Evolutionary conservation across 2,888 invertebrate genomes (phyloP), one percentile per base, ranked within the genome.

Genomic region (Ligdia adustata): DNA sequence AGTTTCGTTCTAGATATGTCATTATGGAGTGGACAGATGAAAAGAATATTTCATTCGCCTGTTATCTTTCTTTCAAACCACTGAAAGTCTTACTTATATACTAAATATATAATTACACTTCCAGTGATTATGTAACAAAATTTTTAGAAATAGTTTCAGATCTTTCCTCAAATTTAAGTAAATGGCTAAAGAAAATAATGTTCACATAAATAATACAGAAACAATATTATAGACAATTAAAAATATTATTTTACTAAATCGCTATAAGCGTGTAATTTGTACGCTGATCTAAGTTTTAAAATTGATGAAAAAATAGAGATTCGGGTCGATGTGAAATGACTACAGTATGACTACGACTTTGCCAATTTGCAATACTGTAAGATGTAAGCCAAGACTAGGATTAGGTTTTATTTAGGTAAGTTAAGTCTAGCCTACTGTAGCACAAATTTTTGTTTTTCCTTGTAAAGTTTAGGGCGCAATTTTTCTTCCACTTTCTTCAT

Each of bases 261-360:
- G 32, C 39, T 15, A 4, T 6, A 32, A 9, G 18, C 37, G 41
- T 38, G 24, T 34, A 9, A n/a, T 24, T 16, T 13, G 7, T 1
- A 28, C 11, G 9, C 0, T 3, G 6, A 15, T 0, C n/a, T 2
- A 34, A 39, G 26, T 46, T 51, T 40, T 18, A 38, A 41, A 31
- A 38, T 33, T 42, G 42, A 49, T 43, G 42, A 39, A 39, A 38
- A 42, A 27, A 46, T 43, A 37, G 9, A 14, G 26, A 14, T 34
- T 13, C 32, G 39, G 42, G 31, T 2, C 15, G 43, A 42, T 47
- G n/a, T 13, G 38, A 16, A 55, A 52, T 47, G 45, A 48, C 52
- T 57, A 42, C 37, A 43, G 46, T 47, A 40, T 60, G 39, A 22
- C 12, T 28, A 9, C 27, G 33, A 29, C 16, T 41, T 39, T 15